These are phyloP conservation scores for Drosophila greeni DNA, from an alignment of 2,888 invertebrate genomes.

Conservation along the genomic window DNA sequence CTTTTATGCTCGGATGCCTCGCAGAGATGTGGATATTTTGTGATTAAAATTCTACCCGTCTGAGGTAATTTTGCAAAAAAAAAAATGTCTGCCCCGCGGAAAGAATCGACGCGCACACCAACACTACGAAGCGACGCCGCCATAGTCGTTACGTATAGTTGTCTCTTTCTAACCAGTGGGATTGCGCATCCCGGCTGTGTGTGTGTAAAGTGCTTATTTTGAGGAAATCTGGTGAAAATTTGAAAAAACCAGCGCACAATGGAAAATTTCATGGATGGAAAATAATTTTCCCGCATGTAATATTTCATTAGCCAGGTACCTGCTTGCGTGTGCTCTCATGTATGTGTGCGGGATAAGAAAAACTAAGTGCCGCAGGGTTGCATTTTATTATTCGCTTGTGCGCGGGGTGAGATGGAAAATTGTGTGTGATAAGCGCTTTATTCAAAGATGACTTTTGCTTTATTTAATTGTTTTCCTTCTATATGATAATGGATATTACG, in stretches of 20 bases:
- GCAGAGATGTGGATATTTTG: slow-evolving; percentile 80
- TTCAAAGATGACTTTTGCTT: slow-evolving; percentile 20
- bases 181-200: slow-evolving; percentile 4
- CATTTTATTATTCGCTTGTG: slow-evolving; percentile 12
- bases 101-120: slow-evolving; percentile 40
- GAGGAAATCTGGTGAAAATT: slow-evolving; percentile 24
- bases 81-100: slow-evolving; percentile 60
- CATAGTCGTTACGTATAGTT: slow-evolving; percentile 76
- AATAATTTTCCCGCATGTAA: neutral
- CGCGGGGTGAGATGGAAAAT: slow-evolving; percentile 20
- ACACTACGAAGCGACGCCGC: slow-evolving; percentile 76
- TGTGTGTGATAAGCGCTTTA: slow-evolving; percentile 37
- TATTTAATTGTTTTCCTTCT: neutral
- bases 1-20: slow-evolving; percentile 80
- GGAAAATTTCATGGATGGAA: slow-evolving; percentile 4
- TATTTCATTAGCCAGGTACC: neutral
- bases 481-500: slow-evolving; percentile 26
- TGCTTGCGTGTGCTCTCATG: slow-evolving; percentile 25
- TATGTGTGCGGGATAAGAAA: slow-evolving; percentile 24
- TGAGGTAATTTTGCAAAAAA: slow-evolving; percentile 79
- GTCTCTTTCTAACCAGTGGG: slow-evolving; percentile 57
- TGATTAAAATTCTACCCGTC: slow-evolving; percentile 80
- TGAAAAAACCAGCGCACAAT: slow-evolving; percentile 25
- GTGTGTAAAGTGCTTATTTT: slow-evolving; percentile 41
- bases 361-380: slow-evolving; percentile 49